phyloP scores from a whole-genome alignment of 2,888 invertebrate species.

The Villa cingulata region DNA sequence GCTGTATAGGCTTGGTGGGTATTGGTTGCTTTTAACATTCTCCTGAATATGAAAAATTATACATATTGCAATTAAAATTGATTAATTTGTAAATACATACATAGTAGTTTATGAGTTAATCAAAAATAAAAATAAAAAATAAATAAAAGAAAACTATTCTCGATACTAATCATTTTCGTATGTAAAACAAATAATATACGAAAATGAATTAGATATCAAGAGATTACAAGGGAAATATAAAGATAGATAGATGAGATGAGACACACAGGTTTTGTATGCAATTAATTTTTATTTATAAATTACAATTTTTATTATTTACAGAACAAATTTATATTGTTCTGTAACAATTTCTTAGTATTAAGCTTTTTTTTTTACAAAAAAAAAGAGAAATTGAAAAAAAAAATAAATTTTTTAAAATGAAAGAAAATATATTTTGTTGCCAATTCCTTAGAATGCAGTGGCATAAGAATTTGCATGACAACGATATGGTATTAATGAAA shows the following conservation, averaged over 20 bases:
- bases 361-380: not conserved
- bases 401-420: not conserved
- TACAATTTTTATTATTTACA: not conserved
- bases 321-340: not conserved
- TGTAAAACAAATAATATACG: not conserved
- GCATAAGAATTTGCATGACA: slow-evolving; percentile 3
- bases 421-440: slow-evolving; percentile 2
- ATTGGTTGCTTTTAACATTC: slow-evolving; percentile 6
- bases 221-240: no score
- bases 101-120: slow-evolving; percentile 13
- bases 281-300: slow-evolving; percentile 3
- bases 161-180: not conserved
- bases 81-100: slow-evolving; percentile 12
- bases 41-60: not conserved
- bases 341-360: not conserved
- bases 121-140: no score
- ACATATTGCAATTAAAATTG: not conserved
- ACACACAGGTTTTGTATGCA: slow-evolving; percentile 9
- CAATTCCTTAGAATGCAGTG: slow-evolving; percentile 4
- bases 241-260: no score
- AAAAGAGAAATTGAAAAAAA: slow-evolving; percentile 5
- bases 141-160: not conserved
- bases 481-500: no score
- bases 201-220: not conserved
- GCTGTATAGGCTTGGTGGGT: not conserved